Conservation (phyloP, 2,888 invertebrate genomes). For the Athetis lepigone region DNA sequence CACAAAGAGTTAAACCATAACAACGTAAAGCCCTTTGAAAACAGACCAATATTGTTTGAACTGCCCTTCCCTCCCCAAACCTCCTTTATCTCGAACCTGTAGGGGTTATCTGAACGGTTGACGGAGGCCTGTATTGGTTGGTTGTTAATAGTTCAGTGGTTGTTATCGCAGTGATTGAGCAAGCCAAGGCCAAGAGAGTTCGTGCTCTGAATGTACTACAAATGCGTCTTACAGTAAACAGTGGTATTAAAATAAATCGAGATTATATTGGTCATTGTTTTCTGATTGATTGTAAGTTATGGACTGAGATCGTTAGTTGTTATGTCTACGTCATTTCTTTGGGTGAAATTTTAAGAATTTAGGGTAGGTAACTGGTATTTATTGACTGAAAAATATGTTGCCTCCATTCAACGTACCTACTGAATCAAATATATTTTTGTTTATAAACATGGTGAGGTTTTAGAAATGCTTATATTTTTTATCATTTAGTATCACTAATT, state of each 20-base stretch:
- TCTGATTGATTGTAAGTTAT: conserved; percentile 31
- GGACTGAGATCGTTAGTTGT: neutral
- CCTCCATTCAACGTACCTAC: too few species aligned
- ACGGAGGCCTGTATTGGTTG: conserved; percentile 33
- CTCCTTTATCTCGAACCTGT: conserved; percentile 19
- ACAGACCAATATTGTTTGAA: conserved; percentile 56
- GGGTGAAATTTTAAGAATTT: too few species aligned
- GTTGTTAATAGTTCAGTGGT: conserved; percentile 62
- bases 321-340: neutral
- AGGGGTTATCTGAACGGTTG: conserved; percentile 28
- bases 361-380: too few species aligned
- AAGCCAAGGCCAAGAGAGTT: conserved; percentile 70
- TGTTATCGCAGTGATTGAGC: conserved; percentile 73
- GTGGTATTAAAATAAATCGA: conserved; percentile 58
- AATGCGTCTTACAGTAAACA: conserved; percentile 66
- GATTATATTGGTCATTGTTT: conserved; percentile 60
- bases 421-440: too few species aligned
- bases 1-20: conserved; percentile 68
- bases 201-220: conserved; percentile 75
- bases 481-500: too few species aligned
- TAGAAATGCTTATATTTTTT: too few species aligned
- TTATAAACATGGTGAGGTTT: too few species aligned
- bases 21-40: conserved; percentile 67
- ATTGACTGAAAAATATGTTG: too few species aligned
- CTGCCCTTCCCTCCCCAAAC: conserved; percentile 40